These are phyloP conservation scores for Ochropacha duplaris DNA, from an alignment of 2,888 invertebrate species.

Conservation along the genomic window DNA sequence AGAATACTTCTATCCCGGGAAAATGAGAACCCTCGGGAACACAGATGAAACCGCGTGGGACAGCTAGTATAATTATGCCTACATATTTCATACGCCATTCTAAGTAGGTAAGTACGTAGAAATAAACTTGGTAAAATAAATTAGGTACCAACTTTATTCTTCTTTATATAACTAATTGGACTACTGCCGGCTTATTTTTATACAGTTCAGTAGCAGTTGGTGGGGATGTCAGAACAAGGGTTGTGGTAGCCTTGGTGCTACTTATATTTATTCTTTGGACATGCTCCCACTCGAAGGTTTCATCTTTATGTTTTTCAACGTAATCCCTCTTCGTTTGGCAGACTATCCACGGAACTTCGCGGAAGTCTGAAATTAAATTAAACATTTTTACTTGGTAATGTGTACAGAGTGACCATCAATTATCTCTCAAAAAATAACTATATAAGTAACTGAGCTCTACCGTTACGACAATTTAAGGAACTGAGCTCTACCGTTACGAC, in stretches of 20 bases:
- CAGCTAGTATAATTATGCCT: too few species aligned
- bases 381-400: neutral
- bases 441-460: too few species aligned
- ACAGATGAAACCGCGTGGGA: too few species aligned
- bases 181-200: neutral
- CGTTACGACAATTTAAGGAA: too few species aligned
- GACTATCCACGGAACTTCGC: constrained; percentile 25
- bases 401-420: too few species aligned
- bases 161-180: neutral
- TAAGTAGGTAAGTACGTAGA: too few species aligned
- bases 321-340: constrained; percentile 39
- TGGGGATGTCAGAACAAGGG: neutral
- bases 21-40: too few species aligned
- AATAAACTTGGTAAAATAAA: neutral
- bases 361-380: constrained; percentile 35
- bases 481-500: too few species aligned
- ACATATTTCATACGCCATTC: too few species aligned
- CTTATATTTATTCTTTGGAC: neutral
- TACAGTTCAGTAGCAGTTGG: neutral
- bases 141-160: neutral
- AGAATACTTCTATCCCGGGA: too few species aligned
- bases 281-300: constrained; percentile 26
- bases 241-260: neutral
- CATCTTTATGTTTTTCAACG: constrained; percentile 20
- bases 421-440: too few species aligned